Percentiles rank a stretch among this genome's conserved stretches.
Evolutionary conservation across 2,888 invertebrate species (phyloP).

Genomic region (Strigamia crassipes): DNA sequence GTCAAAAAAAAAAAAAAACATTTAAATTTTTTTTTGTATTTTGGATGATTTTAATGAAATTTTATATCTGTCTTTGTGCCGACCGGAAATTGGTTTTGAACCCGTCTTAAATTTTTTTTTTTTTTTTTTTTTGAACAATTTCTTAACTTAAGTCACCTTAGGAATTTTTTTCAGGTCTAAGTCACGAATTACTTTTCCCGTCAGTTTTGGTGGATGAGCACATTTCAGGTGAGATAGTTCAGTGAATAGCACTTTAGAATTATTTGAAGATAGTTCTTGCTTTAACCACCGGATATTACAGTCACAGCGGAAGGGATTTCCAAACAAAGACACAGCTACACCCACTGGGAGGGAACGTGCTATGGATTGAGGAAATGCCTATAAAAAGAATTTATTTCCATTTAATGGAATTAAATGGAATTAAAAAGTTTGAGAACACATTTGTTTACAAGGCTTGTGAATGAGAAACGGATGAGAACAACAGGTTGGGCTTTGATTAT

Average conservation of each 20-base stretch:
- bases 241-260: constrained; percentile 51
- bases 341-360: constrained; percentile 55
- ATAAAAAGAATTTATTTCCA: constrained; percentile 30
- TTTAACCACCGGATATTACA: constrained; percentile 59
- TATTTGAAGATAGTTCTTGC: constrained; percentile 49
- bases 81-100: not conserved
- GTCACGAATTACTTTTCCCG: constrained; percentile 53
- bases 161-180: constrained; percentile 54
- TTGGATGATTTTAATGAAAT: not conserved
- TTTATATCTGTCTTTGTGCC: no score
- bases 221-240: constrained; percentile 57
- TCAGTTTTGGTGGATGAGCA: constrained; percentile 54
- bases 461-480: not conserved
- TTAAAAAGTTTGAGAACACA: not conserved
- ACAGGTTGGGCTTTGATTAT: not conserved
- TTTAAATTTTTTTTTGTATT: not conserved
- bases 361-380: constrained; percentile 57
- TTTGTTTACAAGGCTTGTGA: not conserved
- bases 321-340: constrained; percentile 57
- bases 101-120: no score
- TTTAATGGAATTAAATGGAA: not conserved
- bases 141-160: not conserved
- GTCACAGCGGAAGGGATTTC: constrained; percentile 61
- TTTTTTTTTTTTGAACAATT: not conserved
- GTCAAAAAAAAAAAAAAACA: not conserved